These are phyloP conservation scores for Standfussiana lucernea DNA, from an alignment of 2,888 invertebrate genomes.

Conservation along the genomic window DNA sequence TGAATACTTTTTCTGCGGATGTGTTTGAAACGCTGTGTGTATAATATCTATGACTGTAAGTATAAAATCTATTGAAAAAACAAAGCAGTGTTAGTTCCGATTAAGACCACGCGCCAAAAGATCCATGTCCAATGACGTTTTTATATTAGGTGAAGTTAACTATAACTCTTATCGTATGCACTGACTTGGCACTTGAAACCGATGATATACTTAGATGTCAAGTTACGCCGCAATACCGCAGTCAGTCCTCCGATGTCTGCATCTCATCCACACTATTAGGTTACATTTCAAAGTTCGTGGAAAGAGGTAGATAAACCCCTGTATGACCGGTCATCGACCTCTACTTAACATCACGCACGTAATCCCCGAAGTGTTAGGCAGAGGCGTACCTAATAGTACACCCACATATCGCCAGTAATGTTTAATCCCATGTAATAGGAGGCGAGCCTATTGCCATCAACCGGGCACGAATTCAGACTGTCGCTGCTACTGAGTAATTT, in stretches of 20 bases:
- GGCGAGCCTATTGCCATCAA: no score
- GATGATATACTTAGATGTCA: not conserved
- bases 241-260: not conserved
- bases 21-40: no score
- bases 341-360: no score
- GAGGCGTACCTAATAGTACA: no score
- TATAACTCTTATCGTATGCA: not conserved
- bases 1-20: no score
- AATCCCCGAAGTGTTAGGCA: no score
- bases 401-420: no score
- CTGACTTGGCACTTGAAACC: not conserved
- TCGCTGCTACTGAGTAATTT: no score
- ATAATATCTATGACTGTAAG: no score
- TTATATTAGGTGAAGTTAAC: not conserved
- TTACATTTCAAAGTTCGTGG: not conserved
- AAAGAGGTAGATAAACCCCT: constrained; percentile 2
- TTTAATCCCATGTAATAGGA: no score
- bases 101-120: not conserved
- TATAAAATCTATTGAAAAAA: not conserved
- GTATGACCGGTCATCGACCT: no score
- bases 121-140: not conserved
- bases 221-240: constrained; percentile 29
- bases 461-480: no score
- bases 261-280: not conserved
- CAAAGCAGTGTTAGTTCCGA: not conserved